Percentiles rank a stretch among this genome's conserved stretches.
Conservation (phyloP, 2,888 invertebrate species). For the Polymixis flavicincta region DNA sequence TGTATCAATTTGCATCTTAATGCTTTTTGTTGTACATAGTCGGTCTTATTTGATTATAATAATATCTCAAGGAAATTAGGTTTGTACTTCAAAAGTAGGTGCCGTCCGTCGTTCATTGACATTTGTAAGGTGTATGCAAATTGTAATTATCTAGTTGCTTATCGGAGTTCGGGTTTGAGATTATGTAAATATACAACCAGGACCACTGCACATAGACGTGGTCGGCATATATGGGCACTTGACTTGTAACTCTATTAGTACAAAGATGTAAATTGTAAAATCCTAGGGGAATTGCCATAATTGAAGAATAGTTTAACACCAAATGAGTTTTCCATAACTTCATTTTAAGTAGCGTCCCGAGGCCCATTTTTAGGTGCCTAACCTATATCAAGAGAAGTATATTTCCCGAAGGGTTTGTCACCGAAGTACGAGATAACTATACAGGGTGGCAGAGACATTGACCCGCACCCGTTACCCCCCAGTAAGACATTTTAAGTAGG, state of each 20-base stretch:
- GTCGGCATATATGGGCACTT: constrained; percentile 20
- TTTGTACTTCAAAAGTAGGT: constrained; percentile 50
- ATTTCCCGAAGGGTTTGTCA: neutral
- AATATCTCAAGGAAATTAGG: constrained; percentile 56
- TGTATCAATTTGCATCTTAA: constrained; percentile 89
- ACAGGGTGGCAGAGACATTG: too few relatives aligned
- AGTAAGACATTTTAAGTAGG: too few relatives aligned
- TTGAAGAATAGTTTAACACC: neutral
- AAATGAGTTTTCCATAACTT: neutral
- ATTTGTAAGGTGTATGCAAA: constrained; percentile 50
- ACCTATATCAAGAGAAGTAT: neutral
- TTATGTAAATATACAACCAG: constrained; percentile 53
- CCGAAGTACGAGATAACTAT: neutral
- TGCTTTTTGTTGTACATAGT: constrained; percentile 80
- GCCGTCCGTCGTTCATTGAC: constrained; percentile 54
- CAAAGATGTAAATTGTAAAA: constrained; percentile 8
- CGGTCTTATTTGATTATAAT: constrained; percentile 71
- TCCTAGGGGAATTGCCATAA: neutral
- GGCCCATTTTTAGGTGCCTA: neutral
- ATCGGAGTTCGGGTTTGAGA: constrained; percentile 35
- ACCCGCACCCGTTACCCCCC: too few relatives aligned
- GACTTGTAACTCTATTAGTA: constrained; percentile 13
- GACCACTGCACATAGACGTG: neutral
- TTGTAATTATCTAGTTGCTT: constrained; percentile 48
- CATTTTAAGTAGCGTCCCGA: neutral